Percentiles rank a stretch among this genome's conserved stretches.
Conservation (phyloP, 2,113 vertebrate genomes). For the Anoplopoma fimbria region DNA sequence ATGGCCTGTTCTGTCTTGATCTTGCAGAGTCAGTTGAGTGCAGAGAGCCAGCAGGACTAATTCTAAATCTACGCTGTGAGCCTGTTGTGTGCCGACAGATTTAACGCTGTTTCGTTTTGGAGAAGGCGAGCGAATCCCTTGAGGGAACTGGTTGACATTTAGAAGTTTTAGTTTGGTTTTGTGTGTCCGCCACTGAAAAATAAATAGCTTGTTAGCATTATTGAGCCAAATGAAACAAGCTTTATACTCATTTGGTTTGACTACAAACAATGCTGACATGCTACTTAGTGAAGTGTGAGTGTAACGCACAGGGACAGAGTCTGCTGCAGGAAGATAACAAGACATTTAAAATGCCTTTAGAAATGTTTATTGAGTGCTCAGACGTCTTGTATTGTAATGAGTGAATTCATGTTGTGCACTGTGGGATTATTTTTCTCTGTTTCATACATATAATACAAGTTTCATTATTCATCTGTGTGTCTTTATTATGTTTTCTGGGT, state of each 20-base stretch:
- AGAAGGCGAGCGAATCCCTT: conserved; percentile 27
- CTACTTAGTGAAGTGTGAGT: conserved; percentile 47
- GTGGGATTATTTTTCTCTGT: conserved; percentile 12
- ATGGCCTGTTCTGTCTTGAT: conserved; percentile 23
- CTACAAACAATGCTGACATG: conserved; percentile 61
- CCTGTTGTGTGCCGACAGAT: conserved; percentile 30
- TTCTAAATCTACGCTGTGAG: conserved; percentile 21
- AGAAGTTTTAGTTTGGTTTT: conserved; percentile 23
- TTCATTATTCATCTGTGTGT: background rate
- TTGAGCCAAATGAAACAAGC: conserved; percentile 35
- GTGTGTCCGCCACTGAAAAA: conserved; percentile 25
- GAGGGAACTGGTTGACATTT: conserved; percentile 71
- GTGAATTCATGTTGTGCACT: background rate
- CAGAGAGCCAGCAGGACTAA: conserved; percentile 6
- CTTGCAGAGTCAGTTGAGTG: conserved; percentile 16
- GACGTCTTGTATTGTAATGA: conserved; percentile 5
- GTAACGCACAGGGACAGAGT: conserved; percentile 11
- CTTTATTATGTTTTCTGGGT: background rate
- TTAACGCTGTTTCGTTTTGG: conserved; percentile 12
- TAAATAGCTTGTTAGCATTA: conserved; percentile 34
- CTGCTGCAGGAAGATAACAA: conserved; percentile 70
- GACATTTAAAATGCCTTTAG: conserved; percentile 12
- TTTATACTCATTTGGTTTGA: conserved; percentile 57
- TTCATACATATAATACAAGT: background rate
- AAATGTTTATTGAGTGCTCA: conserved; percentile 14